Evolutionary conservation across 2,113 vertebrate genomes (phyloP).

Genomic region (Epinephelus lanceolatus): DNA sequence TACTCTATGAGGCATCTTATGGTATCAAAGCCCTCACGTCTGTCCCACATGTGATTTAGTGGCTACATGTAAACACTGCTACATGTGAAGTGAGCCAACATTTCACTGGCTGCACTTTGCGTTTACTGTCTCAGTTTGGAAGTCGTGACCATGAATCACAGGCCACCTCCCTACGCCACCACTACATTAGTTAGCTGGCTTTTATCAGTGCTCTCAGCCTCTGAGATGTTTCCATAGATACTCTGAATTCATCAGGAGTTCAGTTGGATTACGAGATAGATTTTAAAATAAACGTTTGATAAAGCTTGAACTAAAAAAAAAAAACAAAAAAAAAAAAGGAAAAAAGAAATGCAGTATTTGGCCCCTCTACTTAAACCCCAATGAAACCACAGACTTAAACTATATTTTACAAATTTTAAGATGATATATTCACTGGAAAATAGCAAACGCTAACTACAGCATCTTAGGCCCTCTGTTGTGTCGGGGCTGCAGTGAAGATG

Average conservation of each 20-base stretch:
- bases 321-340: too few species aligned
- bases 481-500: constrained; percentile 1
- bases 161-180: neutral
- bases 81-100: constrained; percentile 53
- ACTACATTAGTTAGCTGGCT: constrained; percentile 7
- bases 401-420: neutral
- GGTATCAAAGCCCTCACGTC: constrained; percentile 70
- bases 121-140: constrained; percentile 8
- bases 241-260: constrained; percentile 19
- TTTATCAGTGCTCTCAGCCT: constrained; percentile 5
- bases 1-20: constrained; percentile 59
- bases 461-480: neutral
- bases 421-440: neutral
- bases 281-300: constrained; percentile 16
- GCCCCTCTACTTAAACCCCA: neutral
- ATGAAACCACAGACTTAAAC: neutral
- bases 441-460: neutral
- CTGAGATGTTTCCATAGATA: constrained; percentile 18
- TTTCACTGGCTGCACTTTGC: neutral
- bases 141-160: constrained; percentile 9
- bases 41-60: constrained; percentile 39
- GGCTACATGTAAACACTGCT: constrained; percentile 71
- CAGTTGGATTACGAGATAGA: neutral
- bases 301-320: neutral
- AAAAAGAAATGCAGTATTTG: neutral